Evolutionary conservation across 2,888 invertebrate species (phyloP).

Genomic region (Deilephila porcellus): DNA sequence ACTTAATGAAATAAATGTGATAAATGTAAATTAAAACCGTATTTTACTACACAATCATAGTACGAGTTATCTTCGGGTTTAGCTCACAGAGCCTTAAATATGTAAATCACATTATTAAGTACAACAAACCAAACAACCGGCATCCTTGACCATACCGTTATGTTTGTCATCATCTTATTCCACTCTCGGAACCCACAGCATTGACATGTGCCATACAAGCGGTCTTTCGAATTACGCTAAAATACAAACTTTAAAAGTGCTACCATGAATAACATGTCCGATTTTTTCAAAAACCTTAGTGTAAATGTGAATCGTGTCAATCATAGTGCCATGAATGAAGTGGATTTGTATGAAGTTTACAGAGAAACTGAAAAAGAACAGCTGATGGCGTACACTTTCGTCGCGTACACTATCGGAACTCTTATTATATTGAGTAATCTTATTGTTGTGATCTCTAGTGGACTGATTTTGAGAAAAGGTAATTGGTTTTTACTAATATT

Average conservation of each 20-base stretch:
- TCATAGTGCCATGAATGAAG: constrained; percentile 62
- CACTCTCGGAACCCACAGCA: constrained; percentile 54
- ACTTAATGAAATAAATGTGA: too few species aligned
- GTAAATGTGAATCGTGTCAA: constrained; percentile 48
- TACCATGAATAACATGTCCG: constrained; percentile 46
- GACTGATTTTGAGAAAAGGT: constrained; percentile 86
- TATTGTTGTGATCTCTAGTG: constrained; percentile 87
- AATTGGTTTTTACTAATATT: constrained; percentile 35
- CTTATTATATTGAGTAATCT: constrained; percentile 85
- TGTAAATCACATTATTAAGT: constrained; percentile 66
- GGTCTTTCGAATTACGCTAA: constrained; percentile 25
- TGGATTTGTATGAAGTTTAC: constrained; percentile 64
- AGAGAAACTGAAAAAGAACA: constrained; percentile 67
- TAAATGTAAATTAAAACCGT: too few species aligned
- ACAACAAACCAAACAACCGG: constrained; percentile 61
- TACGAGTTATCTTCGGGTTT: background rate
- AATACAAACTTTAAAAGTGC: constrained; percentile 26
- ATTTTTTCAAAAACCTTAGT: constrained; percentile 50
- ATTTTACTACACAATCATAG: background rate
- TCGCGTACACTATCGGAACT: constrained; percentile 83
- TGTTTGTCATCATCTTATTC: constrained; percentile 65
- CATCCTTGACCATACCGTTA: constrained; percentile 57
- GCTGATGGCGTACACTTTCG: constrained; percentile 77
- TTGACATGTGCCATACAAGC: constrained; percentile 56
- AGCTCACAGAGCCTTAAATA: constrained; percentile 58